phyloP scores from a whole-genome alignment of 2,797 vertebrate species.

The Muscicapa striata region DNA sequence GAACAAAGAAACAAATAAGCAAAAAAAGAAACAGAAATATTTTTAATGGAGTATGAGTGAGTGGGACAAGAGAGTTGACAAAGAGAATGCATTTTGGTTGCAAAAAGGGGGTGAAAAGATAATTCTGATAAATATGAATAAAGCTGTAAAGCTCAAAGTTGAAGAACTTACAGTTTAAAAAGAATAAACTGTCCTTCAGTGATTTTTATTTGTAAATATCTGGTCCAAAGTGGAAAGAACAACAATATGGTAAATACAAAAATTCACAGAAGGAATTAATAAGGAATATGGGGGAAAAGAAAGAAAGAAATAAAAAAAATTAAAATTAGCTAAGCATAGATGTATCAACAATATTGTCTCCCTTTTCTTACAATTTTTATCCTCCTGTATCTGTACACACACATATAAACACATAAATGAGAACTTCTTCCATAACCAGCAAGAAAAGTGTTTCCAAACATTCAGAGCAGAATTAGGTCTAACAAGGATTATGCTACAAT shows the following conservation, averaged over 20 bases:
- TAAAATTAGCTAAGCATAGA: rapidly evolving
- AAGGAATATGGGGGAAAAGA: neutral
- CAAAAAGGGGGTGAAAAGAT: neutral
- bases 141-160: neutral
- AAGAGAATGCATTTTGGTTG: neutral
- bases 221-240: neutral
- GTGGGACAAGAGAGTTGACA: neutral
- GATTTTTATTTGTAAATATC: neutral
- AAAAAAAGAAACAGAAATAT: rapidly evolving
- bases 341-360: rapidly evolving
- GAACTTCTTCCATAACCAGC: neutral
- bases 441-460: neutral
- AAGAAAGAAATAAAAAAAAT: neutral
- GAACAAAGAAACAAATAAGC: too few species aligned
- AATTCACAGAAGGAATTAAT: neutral
- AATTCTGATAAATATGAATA: neutral
- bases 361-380: neutral
- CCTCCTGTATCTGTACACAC: neutral
- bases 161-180: neutral
- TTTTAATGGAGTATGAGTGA: neutral
- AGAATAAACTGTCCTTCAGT: too few species aligned
- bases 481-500: rapidly evolving
- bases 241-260: rapidly evolving
- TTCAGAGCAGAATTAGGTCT: neutral
- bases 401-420: neutral